These are phyloP conservation scores for Stegana nigrithorax DNA, from an alignment of 2,888 invertebrate species.

Conservation along the genomic window DNA sequence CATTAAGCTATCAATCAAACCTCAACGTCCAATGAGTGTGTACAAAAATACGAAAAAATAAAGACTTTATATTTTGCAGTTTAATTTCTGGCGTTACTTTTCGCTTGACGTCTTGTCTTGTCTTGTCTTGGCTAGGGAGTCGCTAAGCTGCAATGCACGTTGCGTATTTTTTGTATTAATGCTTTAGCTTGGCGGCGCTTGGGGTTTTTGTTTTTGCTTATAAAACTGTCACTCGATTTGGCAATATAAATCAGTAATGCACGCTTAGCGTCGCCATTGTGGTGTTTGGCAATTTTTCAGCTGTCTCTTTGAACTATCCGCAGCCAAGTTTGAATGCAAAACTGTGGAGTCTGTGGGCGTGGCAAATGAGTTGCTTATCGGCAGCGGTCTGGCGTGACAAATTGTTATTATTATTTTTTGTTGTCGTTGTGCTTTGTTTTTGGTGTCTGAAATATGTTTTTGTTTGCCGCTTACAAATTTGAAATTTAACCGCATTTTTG, in stretches of 20 bases:
- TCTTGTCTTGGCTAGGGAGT: conserved; percentile 34
- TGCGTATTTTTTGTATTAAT: conserved; percentile 39
- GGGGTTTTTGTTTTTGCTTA: conserved; percentile 35
- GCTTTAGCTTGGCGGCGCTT: too few relatives aligned
- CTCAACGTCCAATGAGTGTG: conserved; percentile 26
- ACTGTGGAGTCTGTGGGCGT: conserved; percentile 23
- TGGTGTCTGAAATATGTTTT: conserved; percentile 21
- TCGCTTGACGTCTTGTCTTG: conserved; percentile 36
- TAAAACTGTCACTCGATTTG: conserved; percentile 34
- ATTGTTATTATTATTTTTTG: background rate
- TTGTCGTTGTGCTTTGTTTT: conserved; percentile 7
- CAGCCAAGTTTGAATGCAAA: conserved; percentile 20
- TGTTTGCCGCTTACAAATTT: conserved; percentile 23
- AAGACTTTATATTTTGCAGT: conserved; percentile 41
- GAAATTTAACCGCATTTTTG: conserved; percentile 1
- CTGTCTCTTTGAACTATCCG: background rate
- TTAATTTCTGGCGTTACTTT: conserved; percentile 34
- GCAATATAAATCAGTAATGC: conserved; percentile 46
- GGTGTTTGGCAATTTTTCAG: background rate
- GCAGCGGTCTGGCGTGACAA: background rate
- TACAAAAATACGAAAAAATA: conserved; percentile 7
- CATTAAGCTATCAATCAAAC: conserved; percentile 36
- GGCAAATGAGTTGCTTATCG: background rate
- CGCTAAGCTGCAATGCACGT: too few relatives aligned
- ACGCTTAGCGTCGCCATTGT: background rate